Evolutionary conservation across 2,888 invertebrate genomes (phyloP), one percentile per base, ranked within the genome.

Genomic region (Morpho helenor): DNA sequence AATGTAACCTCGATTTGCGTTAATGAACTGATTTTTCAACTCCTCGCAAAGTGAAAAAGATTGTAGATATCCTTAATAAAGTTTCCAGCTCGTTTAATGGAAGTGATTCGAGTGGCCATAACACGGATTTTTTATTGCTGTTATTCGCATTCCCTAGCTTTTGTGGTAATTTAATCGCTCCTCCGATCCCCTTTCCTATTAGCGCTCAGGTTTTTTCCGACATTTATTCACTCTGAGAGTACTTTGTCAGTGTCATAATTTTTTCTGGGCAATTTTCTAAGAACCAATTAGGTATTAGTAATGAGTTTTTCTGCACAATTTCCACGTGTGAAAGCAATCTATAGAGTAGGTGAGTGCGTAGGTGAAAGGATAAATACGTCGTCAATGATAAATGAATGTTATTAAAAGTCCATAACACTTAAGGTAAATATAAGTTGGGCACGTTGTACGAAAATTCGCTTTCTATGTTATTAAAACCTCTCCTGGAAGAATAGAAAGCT

Each of bases 111-210:
- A 83, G 82, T 83, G 78, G 74, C 72, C 76, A 73, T 79, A 76
- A 72, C 73, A 70, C 68, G 68, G 71, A 74, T 72, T 72, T 70
- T 80, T 84, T 81, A 83, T 74, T 68, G 73, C 75, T 65, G 73
- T 71, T 73, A 79, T 82, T 76, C 73, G 72, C 64, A 68, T 73
- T 63, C 74, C 75, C 76, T 69, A 58, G 74, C 70, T 75, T 82
- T 79, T 80, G 79, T 76, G 80, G 80, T 82, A 82, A 87, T 84
- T 82, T 84, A 81, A 87, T 83, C 76, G 79, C 68, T 79, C 76
- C 72, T 75, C 65, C 70, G 50, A 59, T 63, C 59, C 61, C 61
- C 63, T 44, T 52, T 49, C 43, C 52, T 63, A 65, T 61, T 60
- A 56, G 48, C 43, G 52, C 41, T 45, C 49, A 56, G 41, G 53